Evolutionary conservation across 1,140 invertebrate species (phyloP).

Genomic region (Philaenus spumarius): DNA sequence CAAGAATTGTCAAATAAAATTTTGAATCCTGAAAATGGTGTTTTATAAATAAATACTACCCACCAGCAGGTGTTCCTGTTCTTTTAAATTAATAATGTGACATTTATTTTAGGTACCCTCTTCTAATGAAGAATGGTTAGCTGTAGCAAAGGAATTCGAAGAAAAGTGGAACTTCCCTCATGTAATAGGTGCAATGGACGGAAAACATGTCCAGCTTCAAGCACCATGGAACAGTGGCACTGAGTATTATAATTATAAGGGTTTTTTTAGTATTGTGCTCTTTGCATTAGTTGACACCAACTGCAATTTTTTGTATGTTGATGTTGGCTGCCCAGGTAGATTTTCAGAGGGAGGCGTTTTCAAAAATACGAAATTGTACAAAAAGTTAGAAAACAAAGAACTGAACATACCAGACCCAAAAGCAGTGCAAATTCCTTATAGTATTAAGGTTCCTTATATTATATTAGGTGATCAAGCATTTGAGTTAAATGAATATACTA

Average conservation of each 20-base stretch:
- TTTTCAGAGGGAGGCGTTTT: conserved; percentile 33
- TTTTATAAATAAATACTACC: too few species aligned
- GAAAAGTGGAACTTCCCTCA: conserved; percentile 20
- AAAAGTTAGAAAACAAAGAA: conserved; percentile 25
- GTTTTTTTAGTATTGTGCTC: conserved; percentile 11
- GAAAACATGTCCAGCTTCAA: conserved; percentile 30
- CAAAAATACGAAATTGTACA: conserved; percentile 18
- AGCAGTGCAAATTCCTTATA: conserved; percentile 26
- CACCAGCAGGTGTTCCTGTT: too few species aligned
- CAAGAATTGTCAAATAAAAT: too few species aligned
- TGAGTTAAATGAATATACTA: conserved; percentile 33
- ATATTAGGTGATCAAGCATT: conserved; percentile 41
- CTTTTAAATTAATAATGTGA: too few species aligned
- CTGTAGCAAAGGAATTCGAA: neutral
- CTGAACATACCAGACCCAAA: conserved; percentile 30
- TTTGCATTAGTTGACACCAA: conserved; percentile 35
- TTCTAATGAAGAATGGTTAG: neutral
- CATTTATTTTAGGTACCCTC: neutral
- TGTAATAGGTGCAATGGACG: conserved; percentile 35
- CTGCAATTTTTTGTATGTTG: conserved; percentile 39
- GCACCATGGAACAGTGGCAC: neutral
- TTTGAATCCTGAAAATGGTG: too few species aligned
- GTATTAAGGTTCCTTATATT: conserved; percentile 30
- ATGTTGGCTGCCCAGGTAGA: conserved; percentile 39
- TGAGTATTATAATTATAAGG: conserved; percentile 7